Evolutionary conservation across 1,140 invertebrate species (phyloP), one percentile per base, ranked within the genome.

Genomic region (Mizuhopecten yessoensis): DNA sequence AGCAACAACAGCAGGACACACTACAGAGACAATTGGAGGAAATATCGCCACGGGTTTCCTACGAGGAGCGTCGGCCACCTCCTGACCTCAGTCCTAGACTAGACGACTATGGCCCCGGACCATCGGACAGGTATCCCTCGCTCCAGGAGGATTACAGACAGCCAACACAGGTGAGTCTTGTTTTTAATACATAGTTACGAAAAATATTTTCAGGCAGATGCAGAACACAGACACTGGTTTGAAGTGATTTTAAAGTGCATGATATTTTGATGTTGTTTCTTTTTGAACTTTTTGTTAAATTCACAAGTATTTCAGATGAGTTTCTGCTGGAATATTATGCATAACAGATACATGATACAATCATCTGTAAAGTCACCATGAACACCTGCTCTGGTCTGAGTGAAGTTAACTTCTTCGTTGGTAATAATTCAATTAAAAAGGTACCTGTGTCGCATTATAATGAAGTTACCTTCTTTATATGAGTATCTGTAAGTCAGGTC

Each of bases 81-180:
- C 23, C 29, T 1, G 57, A 75, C 57, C 57, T 75, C 57, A 75
- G 57, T 75, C 57, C 57, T 29, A 75, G 57, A 75, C 57, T 75
- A 2, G 57, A 75, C 11, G 57, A 75, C n/a, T 75, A 75, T n/a
- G 57, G 57, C 57, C n/a, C 57, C 3, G 57, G 57, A 0, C n/a
- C 29, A 5, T 75, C 57, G 1, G 57, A 75, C n/a, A n/a, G 57
- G 29, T 75, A 75, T 75, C 57, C 57, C 57, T n/a, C 57, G 11
- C 57, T n/a, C 57, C 57, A 75, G 57, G 57, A 75, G 57, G 57
- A 75, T n/a, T 75, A 75, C 57, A 75, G 57, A 75, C 57, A 75
- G 17, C 57, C 23, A 29, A 23, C 23, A 75, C 57, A 75, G 57
- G 57, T 75, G 57, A 75, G 57, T 17, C 45, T 20, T 17, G 45